Base-by-base conservation (phyloP, 2,797 vertebrate species). In the Myoxocephalus aenaeus region DNA sequence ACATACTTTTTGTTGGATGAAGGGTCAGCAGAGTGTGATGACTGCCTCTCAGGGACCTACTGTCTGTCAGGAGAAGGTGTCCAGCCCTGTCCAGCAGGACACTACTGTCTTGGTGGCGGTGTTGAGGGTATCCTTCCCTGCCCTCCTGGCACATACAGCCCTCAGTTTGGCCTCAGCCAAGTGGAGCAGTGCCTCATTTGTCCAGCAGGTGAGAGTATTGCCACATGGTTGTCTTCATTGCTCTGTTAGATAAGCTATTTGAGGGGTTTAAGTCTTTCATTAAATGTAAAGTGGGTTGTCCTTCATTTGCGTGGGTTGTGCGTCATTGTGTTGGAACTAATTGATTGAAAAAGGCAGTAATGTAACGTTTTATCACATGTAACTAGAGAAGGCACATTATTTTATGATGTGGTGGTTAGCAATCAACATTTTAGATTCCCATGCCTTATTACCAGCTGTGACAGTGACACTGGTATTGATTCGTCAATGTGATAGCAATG, bases 21-120 rank as follows among this genome's bases (percentile, higher is more conserved):
- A 97, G 96, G 95, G 25, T 94, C 95, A 61, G 92, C 89, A 4
- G 83, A 87, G 42, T 96, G 95, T 56, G 86, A 89, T 2, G 92
- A 96, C 40, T 98, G 97, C 64, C 96, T 95, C 64, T 79, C 94
- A 71, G 97, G 97, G 13, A 96, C 94, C 38, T 95, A 96, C 84
- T 98, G 97, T 44, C 89, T 95, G 0, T 84, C 92, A 53, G 95
- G 94, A 57, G 96, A 96, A 36, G 92, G 90, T 20, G 85, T 92
- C 15, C 93, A 65, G 82, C 90, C 13, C 54, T 97, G 96, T 79
- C 96, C 95, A 18, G 86, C 90, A 17, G 96, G 96, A 29, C 96
- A 96, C 85, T 97, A 96, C 73, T 97, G 96, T 84, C 91, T 95
- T 7, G 91, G 92, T 65, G 95, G 93, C 11, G 94, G 94, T 0